Base-by-base conservation (phyloP, 2,113 vertebrate species). In the Promerops cafer region DNA sequence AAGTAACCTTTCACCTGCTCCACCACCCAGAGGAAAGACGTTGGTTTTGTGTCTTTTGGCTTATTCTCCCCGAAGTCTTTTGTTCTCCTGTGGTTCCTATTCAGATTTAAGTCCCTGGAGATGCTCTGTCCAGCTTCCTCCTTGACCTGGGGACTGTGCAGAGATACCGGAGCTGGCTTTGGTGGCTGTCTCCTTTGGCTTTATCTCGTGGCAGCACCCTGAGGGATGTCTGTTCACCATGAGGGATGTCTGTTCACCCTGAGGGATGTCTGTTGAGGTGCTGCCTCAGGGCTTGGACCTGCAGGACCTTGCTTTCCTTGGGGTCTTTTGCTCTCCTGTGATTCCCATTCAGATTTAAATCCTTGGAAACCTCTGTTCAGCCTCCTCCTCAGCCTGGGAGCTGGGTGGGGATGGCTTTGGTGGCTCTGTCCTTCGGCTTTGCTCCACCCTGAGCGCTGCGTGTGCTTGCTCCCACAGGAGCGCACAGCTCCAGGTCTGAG, bases 41-140 rank as follows among this genome's bases (percentile, higher is more conserved):
- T 35, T n/a, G 20, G 17, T 0, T 60, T 69, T 45, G 12, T 33
- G 45, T 45, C 45, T 19, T 37, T 17, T 68, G 63, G 33, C 27
- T 77, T 26, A 1, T 8, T 76, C 18, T 35, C 8, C 13, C 10
- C 1, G 0, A 10, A 23, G 12, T 28, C 40, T n/a, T 56, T 28
- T 49, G 42, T 28, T 49, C 24, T 75, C 16, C 42, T 3, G 19
- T 23, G 50, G 30, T 40, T 75, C 59, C n/a, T 20, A 1, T 24
- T 49, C 50, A 56, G 15, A 49, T 56, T 49, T 10, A 39, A 65
- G 3, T 24, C 50, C 47, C 6, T 74, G 24, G 40, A 64, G 31
- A 30, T 3, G 9, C 30, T 30, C 59, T 65, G n/a, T 65, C 50
- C 59, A 23, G 13, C 16, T 40, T 56, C 23, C 59, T 47, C 18